Conservation (phyloP, 2,113 vertebrate species). For the Gopherus flavomarginatus region DNA sequence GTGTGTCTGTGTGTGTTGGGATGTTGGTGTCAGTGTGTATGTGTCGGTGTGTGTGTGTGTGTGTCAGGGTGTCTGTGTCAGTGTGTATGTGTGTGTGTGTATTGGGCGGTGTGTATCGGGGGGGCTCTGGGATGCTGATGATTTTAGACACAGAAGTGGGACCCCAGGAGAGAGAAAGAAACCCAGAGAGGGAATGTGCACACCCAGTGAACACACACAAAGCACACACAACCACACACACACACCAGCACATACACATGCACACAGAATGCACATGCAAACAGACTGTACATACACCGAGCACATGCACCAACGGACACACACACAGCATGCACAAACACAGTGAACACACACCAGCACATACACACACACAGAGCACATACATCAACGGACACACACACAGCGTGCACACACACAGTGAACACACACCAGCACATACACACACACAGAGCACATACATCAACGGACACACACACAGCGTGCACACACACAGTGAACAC, state of each 20-base stretch:
- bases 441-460: too few relatives aligned
- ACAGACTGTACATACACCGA: neutral
- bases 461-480: neutral
- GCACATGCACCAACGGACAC: too few relatives aligned
- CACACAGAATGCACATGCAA: too few relatives aligned
- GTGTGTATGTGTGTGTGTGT: neutral
- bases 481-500: too few relatives aligned
- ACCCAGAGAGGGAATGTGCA: neutral
- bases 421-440: too few relatives aligned
- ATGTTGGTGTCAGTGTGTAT: neutral
- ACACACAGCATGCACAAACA: too few relatives aligned
- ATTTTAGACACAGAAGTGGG: neutral
- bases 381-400: neutral
- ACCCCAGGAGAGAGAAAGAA: neutral
- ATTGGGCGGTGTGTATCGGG: neutral
- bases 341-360: too few relatives aligned
- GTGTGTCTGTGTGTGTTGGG: neutral
- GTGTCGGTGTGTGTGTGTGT: neutral
- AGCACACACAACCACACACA: neutral
- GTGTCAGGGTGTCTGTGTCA: neutral
- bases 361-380: too few relatives aligned
- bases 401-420: too few relatives aligned
- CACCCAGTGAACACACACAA: neutral
- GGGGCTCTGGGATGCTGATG: neutral
- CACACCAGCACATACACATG: neutral